These are phyloP conservation scores for Melospiza georgiana DNA, from an alignment of 2,113 vertebrate species.

Conservation along the genomic window DNA sequence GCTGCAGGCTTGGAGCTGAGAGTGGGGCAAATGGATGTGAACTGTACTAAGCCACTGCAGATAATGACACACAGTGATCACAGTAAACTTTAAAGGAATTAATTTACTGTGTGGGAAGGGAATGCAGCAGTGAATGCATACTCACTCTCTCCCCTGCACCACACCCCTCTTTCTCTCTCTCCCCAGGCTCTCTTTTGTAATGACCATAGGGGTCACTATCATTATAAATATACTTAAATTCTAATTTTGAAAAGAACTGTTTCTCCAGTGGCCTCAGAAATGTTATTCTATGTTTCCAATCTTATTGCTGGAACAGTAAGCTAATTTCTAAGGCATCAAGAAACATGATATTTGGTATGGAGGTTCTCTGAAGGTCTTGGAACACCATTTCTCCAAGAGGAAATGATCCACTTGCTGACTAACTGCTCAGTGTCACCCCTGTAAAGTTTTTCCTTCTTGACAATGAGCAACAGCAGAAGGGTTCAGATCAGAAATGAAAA, in stretches of 20 bases:
- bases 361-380: not conserved
- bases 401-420: not conserved
- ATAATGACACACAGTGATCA: not conserved
- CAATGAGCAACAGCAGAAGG: not conserved
- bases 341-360: not conserved
- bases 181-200: not conserved
- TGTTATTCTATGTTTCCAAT: not conserved
- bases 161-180: not conserved
- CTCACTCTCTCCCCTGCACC: too few species aligned
- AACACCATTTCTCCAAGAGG: not conserved
- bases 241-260: not conserved
- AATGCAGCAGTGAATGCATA: not conserved
- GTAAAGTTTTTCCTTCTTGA: not conserved
- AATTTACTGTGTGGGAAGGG: not conserved
- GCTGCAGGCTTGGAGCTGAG: not conserved
- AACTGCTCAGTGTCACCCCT: not conserved
- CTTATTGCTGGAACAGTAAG: not conserved
- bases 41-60: not conserved
- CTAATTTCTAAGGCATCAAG: not conserved
- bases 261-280: not conserved
- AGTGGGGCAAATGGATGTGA: not conserved
- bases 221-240: not conserved
- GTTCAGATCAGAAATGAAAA: not conserved
- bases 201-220: not conserved
- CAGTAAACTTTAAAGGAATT: not conserved